A percentile compares a stretch with the other conserved stretches of the same genome.
phyloP scores from a whole-genome alignment of 2,113 vertebrate genomes.

The Donacobius atricapilla region DNA sequence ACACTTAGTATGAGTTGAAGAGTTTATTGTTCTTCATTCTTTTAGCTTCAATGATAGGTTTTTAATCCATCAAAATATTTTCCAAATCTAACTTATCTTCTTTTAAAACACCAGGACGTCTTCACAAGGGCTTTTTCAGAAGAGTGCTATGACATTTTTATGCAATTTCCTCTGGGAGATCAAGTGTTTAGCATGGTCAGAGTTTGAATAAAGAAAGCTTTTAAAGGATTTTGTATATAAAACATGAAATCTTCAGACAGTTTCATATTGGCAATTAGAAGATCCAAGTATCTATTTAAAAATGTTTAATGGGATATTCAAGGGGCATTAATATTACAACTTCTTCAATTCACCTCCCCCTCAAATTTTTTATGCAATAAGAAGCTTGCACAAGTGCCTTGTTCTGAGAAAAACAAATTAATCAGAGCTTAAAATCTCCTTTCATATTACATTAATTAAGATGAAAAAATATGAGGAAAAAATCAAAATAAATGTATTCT shows the following conservation, averaged over 20 bases:
- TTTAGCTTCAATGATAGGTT: neutral
- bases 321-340: neutral
- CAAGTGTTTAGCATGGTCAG: neutral
- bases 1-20: neutral
- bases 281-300: neutral
- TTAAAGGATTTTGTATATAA: neutral
- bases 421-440: slow-evolving; percentile 8
- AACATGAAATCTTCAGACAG: neutral
- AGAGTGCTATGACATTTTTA: neutral
- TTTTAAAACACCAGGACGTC: neutral
- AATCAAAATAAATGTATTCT: neutral
- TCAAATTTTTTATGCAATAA: neutral
- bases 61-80: neutral
- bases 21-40: neutral
- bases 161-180: neutral
- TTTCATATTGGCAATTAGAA: neutral
- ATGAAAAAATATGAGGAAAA: neutral
- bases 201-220: neutral
- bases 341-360: neutral
- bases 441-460: neutral
- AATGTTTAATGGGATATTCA: neutral
- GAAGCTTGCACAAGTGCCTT: neutral
- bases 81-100: neutral
- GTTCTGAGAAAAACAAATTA: slow-evolving; percentile 19
- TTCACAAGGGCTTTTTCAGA: neutral